Conservation (phyloP, 2,113 vertebrate species). For the Lagopus muta region DNA sequence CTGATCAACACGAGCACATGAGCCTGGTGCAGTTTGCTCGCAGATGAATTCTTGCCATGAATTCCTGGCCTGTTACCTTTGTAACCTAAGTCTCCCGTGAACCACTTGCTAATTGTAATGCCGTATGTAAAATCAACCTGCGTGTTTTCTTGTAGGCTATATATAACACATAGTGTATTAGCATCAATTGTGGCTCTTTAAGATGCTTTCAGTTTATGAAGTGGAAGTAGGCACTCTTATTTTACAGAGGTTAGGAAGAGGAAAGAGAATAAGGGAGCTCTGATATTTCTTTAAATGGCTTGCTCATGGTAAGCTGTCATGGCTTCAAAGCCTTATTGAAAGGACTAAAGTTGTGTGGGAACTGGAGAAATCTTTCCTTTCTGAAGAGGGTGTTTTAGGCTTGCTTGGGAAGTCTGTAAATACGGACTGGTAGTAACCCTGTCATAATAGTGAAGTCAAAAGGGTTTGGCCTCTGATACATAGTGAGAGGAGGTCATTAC, state of each 20-base stretch:
- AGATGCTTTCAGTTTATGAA: background rate
- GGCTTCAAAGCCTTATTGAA: background rate
- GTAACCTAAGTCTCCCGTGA: background rate
- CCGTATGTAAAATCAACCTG: too few relatives aligned
- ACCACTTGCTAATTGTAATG: background rate
- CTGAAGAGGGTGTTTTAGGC: background rate
- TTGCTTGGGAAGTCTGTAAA: background rate
- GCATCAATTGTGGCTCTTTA: background rate
- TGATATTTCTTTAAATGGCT: background rate
- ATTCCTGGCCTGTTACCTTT: background rate
- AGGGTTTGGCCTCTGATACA: background rate
- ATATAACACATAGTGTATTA: accelerated
- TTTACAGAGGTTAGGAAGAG: background rate
- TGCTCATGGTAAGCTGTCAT: accelerated
- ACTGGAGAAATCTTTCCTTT: background rate
- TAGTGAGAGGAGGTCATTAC: background rate
- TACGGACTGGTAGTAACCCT: background rate
- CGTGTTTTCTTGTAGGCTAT: background rate
- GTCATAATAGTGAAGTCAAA: background rate
- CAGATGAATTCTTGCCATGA: accelerated
- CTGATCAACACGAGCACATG: accelerated
- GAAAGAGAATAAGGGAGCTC: background rate
- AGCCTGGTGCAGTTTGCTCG: background rate
- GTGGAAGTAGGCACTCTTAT: background rate
- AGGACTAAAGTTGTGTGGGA: background rate